Conservation (phyloP, 2,888 invertebrate genomes). For the Argynnis bischoffii region DNA sequence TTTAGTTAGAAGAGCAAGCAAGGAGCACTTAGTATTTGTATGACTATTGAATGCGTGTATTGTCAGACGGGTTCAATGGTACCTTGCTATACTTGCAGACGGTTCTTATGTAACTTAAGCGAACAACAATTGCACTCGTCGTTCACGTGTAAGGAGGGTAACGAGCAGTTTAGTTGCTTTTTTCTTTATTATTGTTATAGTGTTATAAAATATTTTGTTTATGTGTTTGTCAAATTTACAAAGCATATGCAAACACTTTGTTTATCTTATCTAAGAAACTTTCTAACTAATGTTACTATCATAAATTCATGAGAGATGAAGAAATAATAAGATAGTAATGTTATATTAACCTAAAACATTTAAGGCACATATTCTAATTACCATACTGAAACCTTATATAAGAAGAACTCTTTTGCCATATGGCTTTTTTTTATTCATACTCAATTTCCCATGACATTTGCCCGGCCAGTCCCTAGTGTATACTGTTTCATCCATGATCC, state of each 20-base stretch:
- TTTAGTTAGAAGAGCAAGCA: conserved; percentile 13
- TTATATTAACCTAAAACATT: too few relatives aligned
- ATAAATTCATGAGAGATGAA: too few relatives aligned
- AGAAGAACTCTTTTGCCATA: background rate
- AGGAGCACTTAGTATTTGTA: conserved; percentile 14
- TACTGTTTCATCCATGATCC: conserved; percentile 17
- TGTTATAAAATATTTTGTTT: conserved; percentile 9
- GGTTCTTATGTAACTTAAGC: conserved; percentile 26
- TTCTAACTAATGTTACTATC: too few relatives aligned
- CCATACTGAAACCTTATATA: background rate
- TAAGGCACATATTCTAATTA: too few relatives aligned
- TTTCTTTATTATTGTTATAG: conserved; percentile 4
- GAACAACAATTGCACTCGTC: conserved; percentile 32
- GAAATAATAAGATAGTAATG: too few relatives aligned
- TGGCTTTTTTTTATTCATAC: background rate
- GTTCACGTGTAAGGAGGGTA: conserved; percentile 21
- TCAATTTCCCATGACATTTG: background rate
- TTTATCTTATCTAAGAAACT: too few relatives aligned
- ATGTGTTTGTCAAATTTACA: background rate
- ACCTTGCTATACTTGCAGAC: conserved; percentile 7
- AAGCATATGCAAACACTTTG: too few relatives aligned
- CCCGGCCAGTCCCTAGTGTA: conserved; percentile 10
- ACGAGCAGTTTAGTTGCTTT: conserved; percentile 20
- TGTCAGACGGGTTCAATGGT: conserved; percentile 17
- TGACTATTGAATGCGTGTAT: conserved; percentile 18